Conservation (phyloP, 1,140 invertebrate genomes). For the Listronotus bonariensis region DNA sequence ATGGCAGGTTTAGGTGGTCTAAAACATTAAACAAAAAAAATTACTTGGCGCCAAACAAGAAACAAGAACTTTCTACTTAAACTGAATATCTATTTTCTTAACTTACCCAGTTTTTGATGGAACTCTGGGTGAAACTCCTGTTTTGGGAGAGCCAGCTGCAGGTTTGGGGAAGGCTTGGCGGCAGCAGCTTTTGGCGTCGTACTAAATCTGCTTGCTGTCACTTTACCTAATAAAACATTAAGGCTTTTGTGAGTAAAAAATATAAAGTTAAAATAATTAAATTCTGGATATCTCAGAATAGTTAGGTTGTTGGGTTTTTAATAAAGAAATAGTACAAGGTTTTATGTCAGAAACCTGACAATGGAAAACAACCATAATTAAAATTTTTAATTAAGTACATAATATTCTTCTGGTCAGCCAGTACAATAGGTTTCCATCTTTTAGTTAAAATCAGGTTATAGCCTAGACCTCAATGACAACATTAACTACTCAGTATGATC, state of each 20-base stretch:
- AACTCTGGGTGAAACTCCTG: constrained; percentile 17
- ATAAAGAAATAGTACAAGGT: too few relatives aligned
- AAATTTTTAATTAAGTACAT: too few relatives aligned
- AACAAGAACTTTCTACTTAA: not conserved
- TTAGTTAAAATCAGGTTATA: too few relatives aligned
- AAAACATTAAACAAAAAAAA: constrained; percentile 8
- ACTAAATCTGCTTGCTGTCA: constrained; percentile 44
- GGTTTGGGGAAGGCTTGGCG: constrained; percentile 39
- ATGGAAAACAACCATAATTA: not conserved
- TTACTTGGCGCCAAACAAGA: not conserved
- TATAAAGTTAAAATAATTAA: not conserved
- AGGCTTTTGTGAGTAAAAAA: not conserved
- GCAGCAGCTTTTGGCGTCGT: constrained; percentile 43
- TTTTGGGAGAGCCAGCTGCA: constrained; percentile 27
- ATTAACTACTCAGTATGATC: too few relatives aligned
- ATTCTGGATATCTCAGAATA: not conserved
- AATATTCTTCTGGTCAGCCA: too few relatives aligned
- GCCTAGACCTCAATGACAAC: too few relatives aligned
- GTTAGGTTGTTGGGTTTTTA: not conserved
- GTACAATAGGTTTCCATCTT: too few relatives aligned
- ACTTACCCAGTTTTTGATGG: constrained; percentile 36
- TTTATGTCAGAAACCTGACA: not conserved
- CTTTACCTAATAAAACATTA: constrained; percentile 36
- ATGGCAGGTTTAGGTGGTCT: constrained; percentile 41
- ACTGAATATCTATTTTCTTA: not conserved